Conservation (phyloP, 2,888 invertebrate genomes). For the Drosophila melanosoma region DNA sequence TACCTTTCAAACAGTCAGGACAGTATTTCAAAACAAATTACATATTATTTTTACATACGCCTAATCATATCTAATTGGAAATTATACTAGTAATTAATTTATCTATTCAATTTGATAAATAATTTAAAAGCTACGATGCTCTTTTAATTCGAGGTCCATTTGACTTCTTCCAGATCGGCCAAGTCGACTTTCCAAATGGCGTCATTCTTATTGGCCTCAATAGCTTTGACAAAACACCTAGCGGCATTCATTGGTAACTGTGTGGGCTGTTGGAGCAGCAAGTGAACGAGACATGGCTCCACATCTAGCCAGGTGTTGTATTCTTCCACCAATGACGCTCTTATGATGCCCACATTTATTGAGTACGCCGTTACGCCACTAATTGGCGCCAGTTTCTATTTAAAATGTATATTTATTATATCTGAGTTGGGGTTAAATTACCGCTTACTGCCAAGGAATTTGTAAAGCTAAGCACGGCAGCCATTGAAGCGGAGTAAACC, state of each 20-base stretch:
- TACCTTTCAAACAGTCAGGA: not conserved
- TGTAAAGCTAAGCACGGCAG: constrained; percentile 84
- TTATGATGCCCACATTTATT: constrained; percentile 74
- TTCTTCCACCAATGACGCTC: constrained; percentile 54
- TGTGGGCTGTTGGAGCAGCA: constrained; percentile 44
- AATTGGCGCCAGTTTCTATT: constrained; percentile 55
- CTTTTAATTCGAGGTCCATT: constrained; percentile 61
- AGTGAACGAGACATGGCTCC: constrained; percentile 56
- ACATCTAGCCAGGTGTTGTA: constrained; percentile 71
- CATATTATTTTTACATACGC: not conserved
- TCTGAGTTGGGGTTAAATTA: not conserved
- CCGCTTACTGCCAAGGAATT: constrained; percentile 79
- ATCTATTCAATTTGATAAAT: not conserved
- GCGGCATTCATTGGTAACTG: constrained; percentile 71
- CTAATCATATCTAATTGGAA: not conserved
- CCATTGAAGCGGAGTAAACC: constrained; percentile 83
- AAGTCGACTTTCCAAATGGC: constrained; percentile 82
- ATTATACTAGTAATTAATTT: not conserved
- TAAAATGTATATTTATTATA: not conserved
- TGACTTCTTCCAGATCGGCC: constrained; percentile 66
- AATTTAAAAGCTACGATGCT: not conserved
- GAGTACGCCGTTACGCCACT: constrained; percentile 70
- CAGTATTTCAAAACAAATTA: not conserved
- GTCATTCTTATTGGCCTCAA: constrained; percentile 79
- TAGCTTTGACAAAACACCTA: constrained; percentile 75